phyloP scores from a whole-genome alignment of 2,888 invertebrate genomes.

The Agapetus fuscipes region DNA sequence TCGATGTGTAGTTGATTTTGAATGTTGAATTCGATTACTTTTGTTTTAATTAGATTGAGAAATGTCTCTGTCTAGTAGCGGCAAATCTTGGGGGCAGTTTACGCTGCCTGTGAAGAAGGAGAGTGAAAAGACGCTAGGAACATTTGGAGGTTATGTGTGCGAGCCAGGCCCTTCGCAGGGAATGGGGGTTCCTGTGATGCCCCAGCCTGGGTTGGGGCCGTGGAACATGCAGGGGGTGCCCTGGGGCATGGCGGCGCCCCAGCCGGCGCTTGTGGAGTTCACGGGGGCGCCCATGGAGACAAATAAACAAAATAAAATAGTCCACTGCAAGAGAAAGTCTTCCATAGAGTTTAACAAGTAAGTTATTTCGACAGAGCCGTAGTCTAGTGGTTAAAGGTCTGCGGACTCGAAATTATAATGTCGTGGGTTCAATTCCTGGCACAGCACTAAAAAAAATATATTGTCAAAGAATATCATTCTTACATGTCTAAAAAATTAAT shows the following conservation, averaged over 20 bases:
- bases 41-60: no score
- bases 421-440: no score
- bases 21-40: no score
- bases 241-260: conserved; percentile 40
- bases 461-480: no score
- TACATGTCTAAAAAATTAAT: no score
- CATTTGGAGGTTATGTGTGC: conserved; percentile 1
- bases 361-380: no score
- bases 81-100: conserved; percentile 7
- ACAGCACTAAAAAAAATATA: no score
- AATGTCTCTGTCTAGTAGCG: conserved; percentile 13
- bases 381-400: no score
- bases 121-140: conserved; percentile 1
- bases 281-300: conserved; percentile 32
- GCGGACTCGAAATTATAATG: no score
- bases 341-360: conserved; percentile 36
- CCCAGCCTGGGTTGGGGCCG: conserved; percentile 35
- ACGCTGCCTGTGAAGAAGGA: conserved; percentile 3
- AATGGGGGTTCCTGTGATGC: conserved; percentile 26
- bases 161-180: not conserved
- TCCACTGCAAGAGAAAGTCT: conserved; percentile 40
- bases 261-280: conserved; percentile 39
- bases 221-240: conserved; percentile 46
- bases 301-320: conserved; percentile 24
- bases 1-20: no score